Percentiles rank a stretch among this genome's conserved stretches.
Evolutionary conservation across 2,888 invertebrate genomes (phyloP).

Genomic region (Antheraea yamamai): DNA sequence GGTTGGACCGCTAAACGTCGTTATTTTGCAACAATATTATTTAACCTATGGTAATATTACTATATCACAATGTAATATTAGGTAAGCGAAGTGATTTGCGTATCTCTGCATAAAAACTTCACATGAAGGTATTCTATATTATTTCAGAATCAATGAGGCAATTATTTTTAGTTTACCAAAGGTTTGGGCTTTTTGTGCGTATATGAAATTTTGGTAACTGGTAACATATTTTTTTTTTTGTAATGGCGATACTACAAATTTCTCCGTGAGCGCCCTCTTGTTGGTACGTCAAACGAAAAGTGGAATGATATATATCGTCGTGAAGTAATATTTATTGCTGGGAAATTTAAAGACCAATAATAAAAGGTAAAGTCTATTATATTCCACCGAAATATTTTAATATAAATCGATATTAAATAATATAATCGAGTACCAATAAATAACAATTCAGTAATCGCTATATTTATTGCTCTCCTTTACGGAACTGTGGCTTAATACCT

Average conservation of each 20-base stretch:
- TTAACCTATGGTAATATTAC: not conserved
- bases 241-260: conserved; percentile 54
- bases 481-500: not conserved
- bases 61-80: not conserved
- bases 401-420: not conserved
- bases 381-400: not conserved
- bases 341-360: not conserved
- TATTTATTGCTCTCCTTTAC: not conserved
- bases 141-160: not conserved
- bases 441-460: not conserved
- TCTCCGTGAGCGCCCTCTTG: conserved; percentile 40
- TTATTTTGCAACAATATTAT: not conserved
- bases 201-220: conserved; percentile 24
- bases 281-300: conserved; percentile 22
- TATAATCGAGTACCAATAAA: not conserved
- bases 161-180: not conserved
- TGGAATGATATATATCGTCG: conserved; percentile 7
- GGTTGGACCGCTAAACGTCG: not conserved
- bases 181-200: not conserved
- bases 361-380: not conserved
- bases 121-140: not conserved
- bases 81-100: not conserved
- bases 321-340: not conserved
- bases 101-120: not conserved
- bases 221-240: conserved; percentile 48